phyloP scores from a whole-genome alignment of 2,888 invertebrate genomes.

The Caprella mutica region DNA sequence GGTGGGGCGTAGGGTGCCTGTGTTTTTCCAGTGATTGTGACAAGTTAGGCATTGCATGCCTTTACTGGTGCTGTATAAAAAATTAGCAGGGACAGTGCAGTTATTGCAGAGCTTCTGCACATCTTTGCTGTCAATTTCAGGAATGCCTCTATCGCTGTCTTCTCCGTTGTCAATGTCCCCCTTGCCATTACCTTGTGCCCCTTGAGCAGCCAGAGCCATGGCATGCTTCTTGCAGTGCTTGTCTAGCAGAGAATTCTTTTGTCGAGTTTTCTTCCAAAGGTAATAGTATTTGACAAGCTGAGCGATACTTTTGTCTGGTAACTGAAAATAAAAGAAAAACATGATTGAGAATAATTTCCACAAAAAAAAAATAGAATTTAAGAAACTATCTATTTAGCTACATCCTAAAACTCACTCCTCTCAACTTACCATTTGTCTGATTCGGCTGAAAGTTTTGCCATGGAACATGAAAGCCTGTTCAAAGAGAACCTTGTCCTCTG shows the following conservation, averaged over 20 bases:
- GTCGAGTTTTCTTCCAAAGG: conserved; percentile 93
- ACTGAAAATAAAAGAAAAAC: conserved; percentile 46
- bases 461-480: conserved; percentile 97
- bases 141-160: conserved; percentile 23
- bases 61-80: conserved; percentile 60
- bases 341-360: not conserved
- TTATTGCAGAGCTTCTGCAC: conserved; percentile 45
- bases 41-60: conserved; percentile 72
- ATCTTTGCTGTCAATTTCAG: conserved; percentile 30
- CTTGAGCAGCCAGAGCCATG: conserved; percentile 47
- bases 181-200: conserved; percentile 4
- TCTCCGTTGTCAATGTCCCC: not conserved
- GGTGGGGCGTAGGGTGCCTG: conserved; percentile 42
- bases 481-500: conserved; percentile 93
- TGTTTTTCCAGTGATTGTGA: conserved; percentile 72
- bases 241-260: conserved; percentile 88
- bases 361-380: not conserved
- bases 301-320: conserved; percentile 93
- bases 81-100: conserved; percentile 65
- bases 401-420: too few species aligned
- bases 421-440: conserved; percentile 89
- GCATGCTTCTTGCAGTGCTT: conserved; percentile 58
- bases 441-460: conserved; percentile 93
- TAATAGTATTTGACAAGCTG: conserved; percentile 95
- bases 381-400: not conserved